These are phyloP conservation scores for Saccopteryx bilineata DNA, from an alignment of 2,113 vertebrate species.

Conservation along the genomic window DNA sequence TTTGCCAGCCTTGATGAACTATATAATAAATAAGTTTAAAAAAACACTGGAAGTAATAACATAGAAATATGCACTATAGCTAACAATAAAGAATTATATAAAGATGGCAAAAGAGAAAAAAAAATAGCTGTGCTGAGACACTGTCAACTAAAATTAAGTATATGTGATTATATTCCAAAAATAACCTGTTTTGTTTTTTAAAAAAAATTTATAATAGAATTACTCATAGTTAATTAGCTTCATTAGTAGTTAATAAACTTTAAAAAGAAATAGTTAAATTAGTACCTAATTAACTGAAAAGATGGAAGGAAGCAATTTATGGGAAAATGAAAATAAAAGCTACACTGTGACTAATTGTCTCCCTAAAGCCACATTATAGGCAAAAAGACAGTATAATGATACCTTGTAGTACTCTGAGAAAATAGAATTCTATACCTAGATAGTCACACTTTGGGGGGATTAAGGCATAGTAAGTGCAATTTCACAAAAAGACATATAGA, in stretches of 20 bases:
- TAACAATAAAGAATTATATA: slow-evolving; percentile 42
- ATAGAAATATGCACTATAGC: neutral
- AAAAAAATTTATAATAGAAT: neutral
- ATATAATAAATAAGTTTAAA: neutral
- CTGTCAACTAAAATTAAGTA: neutral
- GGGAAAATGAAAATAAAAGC: slow-evolving; percentile 50
- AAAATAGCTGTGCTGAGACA: neutral
- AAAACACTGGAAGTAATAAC: neutral
- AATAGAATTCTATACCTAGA: neutral
- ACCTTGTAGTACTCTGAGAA: neutral
- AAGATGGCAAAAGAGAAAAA: neutral
- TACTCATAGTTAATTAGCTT: slow-evolving; percentile 63
- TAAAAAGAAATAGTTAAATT: slow-evolving; percentile 66
- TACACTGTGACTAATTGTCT: slow-evolving; percentile 50
- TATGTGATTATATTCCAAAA: neutral
- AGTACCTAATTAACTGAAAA: slow-evolving; percentile 63
- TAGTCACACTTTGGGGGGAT: neutral
- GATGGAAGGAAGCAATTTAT: slow-evolving; percentile 50
- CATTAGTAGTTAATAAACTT: slow-evolving; percentile 31
- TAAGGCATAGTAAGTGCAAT: neutral
- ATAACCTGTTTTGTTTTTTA: neutral
- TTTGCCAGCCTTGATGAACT: neutral
- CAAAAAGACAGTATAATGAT: neutral
- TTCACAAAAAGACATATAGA: neutral
- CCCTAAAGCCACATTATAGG: slow-evolving; percentile 28